Conservation (phyloP, 2,888 invertebrate genomes). For the Dicyrtomina minuta region DNA sequence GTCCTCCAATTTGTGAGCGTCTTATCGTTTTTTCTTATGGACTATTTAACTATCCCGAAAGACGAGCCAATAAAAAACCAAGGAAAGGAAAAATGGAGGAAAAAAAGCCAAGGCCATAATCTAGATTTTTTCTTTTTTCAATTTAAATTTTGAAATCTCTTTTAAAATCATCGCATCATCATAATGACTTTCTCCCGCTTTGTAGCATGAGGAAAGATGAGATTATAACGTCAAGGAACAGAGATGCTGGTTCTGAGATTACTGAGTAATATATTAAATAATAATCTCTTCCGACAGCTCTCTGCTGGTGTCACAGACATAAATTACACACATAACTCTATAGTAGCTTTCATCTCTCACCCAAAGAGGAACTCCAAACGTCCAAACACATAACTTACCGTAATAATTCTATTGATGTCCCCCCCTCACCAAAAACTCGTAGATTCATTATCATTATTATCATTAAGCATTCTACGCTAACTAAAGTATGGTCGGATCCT, state of each 20-base stretch:
- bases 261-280: slow-evolving; percentile 25
- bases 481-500: too few species aligned
- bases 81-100: too few species aligned
- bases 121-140: not conserved
- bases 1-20: too few species aligned
- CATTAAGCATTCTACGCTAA: too few species aligned
- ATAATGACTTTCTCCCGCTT: slow-evolving; percentile 14
- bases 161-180: not conserved
- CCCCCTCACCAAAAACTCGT: not conserved
- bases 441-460: not conserved
- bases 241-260: not conserved
- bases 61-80: too few species aligned
- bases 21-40: too few species aligned
- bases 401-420: not conserved
- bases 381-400: not conserved
- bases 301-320: slow-evolving; percentile 4
- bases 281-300: slow-evolving; percentile 16
- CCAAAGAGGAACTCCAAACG: not conserved
- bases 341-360: not conserved
- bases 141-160: not conserved
- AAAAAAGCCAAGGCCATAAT: too few species aligned
- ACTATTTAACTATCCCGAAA: too few species aligned
- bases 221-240: slow-evolving; percentile 18
- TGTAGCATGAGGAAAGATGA: not conserved
- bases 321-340: slow-evolving; percentile 4